phyloP scores from a whole-genome alignment of 2,888 invertebrate genomes.

The Thalpophila matura region DNA sequence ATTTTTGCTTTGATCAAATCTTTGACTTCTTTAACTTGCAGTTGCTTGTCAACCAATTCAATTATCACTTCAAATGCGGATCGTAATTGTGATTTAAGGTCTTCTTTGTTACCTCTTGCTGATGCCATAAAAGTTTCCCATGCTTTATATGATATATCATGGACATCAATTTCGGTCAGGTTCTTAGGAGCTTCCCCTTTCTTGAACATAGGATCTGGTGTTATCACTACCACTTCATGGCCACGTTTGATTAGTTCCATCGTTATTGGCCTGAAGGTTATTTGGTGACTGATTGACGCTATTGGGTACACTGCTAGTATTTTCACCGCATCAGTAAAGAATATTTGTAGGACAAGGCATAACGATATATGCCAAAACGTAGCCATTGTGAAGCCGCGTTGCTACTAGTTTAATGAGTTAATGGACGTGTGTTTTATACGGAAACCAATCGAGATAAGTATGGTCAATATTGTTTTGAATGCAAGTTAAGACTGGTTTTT shows the following conservation, averaged over 20 bases:
- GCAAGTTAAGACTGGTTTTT: neutral
- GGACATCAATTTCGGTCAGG: slow-evolving; percentile 77
- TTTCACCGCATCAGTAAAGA: slow-evolving; percentile 61
- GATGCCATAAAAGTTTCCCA: slow-evolving; percentile 36
- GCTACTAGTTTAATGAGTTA: slow-evolving; percentile 10
- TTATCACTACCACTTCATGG: slow-evolving; percentile 80
- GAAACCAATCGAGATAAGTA: slow-evolving; percentile 10
- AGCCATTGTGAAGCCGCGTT: slow-evolving; percentile 14
- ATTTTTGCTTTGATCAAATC: slow-evolving; percentile 60
- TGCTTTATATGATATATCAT: slow-evolving; percentile 67
- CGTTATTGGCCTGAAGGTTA: slow-evolving; percentile 74
- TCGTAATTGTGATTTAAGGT: slow-evolving; percentile 46
- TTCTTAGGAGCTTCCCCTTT: slow-evolving; percentile 68
- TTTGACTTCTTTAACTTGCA: slow-evolving; percentile 58
- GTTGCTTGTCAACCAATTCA: slow-evolving; percentile 52
- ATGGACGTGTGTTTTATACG: slow-evolving; percentile 24
- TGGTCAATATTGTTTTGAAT: neutral
- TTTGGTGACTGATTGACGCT: slow-evolving; percentile 82
- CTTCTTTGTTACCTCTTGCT: slow-evolving; percentile 35
- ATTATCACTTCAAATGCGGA: slow-evolving; percentile 24
- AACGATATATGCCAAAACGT: neutral
- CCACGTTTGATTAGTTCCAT: slow-evolving; percentile 78
- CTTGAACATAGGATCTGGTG: slow-evolving; percentile 75
- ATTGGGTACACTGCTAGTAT: slow-evolving; percentile 76
- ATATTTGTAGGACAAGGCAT: neutral